Base-by-base conservation (phyloP, 2,113 vertebrate genomes). In the Mixornis gularis region DNA sequence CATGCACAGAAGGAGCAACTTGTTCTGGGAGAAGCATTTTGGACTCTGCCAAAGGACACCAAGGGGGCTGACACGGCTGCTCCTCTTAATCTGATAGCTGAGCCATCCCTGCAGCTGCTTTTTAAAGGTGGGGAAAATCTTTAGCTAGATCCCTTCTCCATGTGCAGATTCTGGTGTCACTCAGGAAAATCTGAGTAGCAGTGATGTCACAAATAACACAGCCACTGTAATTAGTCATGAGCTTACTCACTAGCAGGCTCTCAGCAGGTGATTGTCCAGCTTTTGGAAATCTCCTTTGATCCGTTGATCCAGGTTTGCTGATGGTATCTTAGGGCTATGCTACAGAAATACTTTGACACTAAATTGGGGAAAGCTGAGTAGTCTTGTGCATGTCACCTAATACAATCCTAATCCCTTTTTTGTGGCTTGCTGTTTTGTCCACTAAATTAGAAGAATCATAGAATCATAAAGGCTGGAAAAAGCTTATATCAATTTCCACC, bases 71-170 rank as follows among this genome's bases (percentile, higher is more conserved):
- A 74, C 53, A 71, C 5, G 11, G 80, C 83, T 34, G 77, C 78
- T 90, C 30, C 88, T 74, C 86, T 91, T 87, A 68, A 84, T 86
- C 65, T 72, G 92, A 92, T 12, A 93, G 91, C 59, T 92, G 80
- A 96, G 84, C 89, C 89, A 89, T 43, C 55, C 66, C 92, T 51
- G 84, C 86, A 89, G 92, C n/a, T 95, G 91, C 92, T 96, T 94
- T 86, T 81, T 71, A 72, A 90, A 92, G 85, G 92, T 85, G 90
- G 72, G 49, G 53, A 58, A 46, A 41, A 49, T 58, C 73, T 81
- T 58, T 6, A n/a, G 51, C 74, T 69, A 52, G 74, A 87, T 79
- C 89, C 78, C 22, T 52, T 80, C 85, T 86, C 83, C 6, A 24
- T 13, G 86, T 46, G 56, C 83, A 71, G 41, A 13, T 95, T 83